Evolutionary conservation across 2,113 vertebrate species (phyloP).

Genomic region (Pituophis catenifer): DNA sequence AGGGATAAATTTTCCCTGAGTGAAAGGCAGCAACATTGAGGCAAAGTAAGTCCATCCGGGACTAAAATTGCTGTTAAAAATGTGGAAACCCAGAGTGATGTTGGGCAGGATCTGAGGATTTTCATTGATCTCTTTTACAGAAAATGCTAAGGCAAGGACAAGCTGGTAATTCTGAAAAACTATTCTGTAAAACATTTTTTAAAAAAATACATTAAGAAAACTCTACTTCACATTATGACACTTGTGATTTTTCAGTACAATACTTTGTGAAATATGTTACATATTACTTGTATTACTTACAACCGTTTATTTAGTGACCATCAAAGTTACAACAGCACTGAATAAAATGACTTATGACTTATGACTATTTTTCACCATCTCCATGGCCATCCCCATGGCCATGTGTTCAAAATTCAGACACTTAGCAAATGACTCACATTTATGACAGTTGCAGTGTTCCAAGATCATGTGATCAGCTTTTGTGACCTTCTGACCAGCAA

Average conservation of each 20-base stretch:
- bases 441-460: too few relatives aligned
- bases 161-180: background rate
- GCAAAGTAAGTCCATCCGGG: background rate
- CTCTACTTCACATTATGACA: background rate
- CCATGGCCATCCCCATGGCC: too few relatives aligned
- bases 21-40: background rate
- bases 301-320: too few relatives aligned
- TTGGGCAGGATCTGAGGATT: background rate
- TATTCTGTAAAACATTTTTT: background rate
- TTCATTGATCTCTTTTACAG: background rate
- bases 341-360: too few relatives aligned
- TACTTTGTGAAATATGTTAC: background rate
- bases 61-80: background rate
- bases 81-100: background rate
- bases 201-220: background rate
- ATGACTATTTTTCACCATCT: too few relatives aligned
- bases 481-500: too few relatives aligned
- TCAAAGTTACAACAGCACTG: too few relatives aligned
- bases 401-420: too few relatives aligned
- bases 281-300: too few relatives aligned
- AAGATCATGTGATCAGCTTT: too few relatives aligned
- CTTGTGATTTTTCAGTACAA: background rate
- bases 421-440: too few relatives aligned
- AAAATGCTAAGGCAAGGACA: background rate
- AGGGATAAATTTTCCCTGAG: background rate